Evolutionary conservation across 2,888 invertebrate species (phyloP).

Genomic region (Galeruca laticollis): DNA sequence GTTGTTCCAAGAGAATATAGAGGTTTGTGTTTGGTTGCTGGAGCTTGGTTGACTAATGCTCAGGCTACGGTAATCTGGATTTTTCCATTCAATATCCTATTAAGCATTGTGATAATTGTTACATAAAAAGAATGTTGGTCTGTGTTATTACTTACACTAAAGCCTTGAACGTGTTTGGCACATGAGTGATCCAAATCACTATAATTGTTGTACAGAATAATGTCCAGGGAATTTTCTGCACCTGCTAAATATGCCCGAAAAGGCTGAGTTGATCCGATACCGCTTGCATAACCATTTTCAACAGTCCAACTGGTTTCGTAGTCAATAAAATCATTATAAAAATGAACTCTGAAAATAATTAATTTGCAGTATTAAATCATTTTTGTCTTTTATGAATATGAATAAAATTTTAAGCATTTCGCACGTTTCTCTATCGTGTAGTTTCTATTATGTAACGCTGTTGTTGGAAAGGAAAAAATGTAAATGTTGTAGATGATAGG

Average conservation of each 20-base stretch:
- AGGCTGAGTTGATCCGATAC: conserved; percentile 70
- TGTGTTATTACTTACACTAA: conserved; percentile 42
- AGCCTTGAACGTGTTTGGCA: conserved; percentile 50
- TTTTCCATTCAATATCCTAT: neutral
- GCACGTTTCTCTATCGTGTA: too few relatives aligned
- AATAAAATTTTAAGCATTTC: too few relatives aligned
- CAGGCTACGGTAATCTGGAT: neutral
- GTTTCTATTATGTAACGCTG: too few relatives aligned
- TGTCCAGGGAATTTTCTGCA: conserved; percentile 63
- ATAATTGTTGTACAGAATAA: conserved; percentile 45
- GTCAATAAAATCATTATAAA: conserved; percentile 44
- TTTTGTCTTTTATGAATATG: too few relatives aligned
- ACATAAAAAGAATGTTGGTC: neutral
- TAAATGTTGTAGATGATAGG: too few relatives aligned
- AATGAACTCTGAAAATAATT: conserved; percentile 48
- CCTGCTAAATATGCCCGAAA: conserved; percentile 74
- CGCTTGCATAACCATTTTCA: conserved; percentile 71
- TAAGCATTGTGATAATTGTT: too few relatives aligned
- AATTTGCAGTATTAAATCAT: too few relatives aligned
- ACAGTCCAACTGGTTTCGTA: conserved; percentile 69
- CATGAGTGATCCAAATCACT: conserved; percentile 51
- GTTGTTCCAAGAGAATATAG: too few relatives aligned
- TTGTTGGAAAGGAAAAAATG: too few relatives aligned
- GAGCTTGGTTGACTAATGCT: too few relatives aligned
- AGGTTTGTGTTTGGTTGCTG: too few relatives aligned